Base-by-base conservation (phyloP, 2,113 vertebrate species). In the Illadopsis cleaveri region DNA sequence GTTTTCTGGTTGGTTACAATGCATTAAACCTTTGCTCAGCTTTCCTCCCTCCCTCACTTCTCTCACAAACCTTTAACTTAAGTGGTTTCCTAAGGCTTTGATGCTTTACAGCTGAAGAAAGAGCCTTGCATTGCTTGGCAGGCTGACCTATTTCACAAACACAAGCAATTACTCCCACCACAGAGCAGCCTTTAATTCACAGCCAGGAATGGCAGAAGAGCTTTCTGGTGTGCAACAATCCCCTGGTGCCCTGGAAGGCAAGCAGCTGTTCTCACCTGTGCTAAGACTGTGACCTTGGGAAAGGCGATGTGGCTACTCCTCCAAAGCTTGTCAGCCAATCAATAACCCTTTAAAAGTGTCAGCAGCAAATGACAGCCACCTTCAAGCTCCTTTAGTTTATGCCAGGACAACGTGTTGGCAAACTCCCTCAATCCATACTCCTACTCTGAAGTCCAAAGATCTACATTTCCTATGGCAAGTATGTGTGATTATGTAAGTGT, bases 351-450 rank as follows among this genome's bases (percentile, higher is more conserved):
- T 82, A 71, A 92, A 92, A 68, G 24, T 60, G 48, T 66, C 1
- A 3, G 20, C 40, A 73, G 58, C 54, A 45, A 64, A 25, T 51
- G 27, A 53, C 40, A 89, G 56, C 62, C 48, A 48, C 68, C 51
- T 80, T 78, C 85, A 75, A 88, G 37, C 22, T 95, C 38, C 64
- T 93, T 91, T 93, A 66, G 56, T 94, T 86, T 89, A 70, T 44
- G 60, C 45, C 17, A 27, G 11, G 60, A 40, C 54, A 75, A 40
- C 0, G 0, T 88, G 50, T 60, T 73, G 64, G 51, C 60, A 89
- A 33, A 75, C 44, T 83, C 71, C 10, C 40, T 72, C 20, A 0
- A 85, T 83, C 33, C 40, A 37, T 35, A 65, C 56, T 81, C 56
- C 83, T 68, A 25, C 51, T 83, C 37, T 28, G 54, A 50, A 65